Conservation (phyloP, 2,888 invertebrate genomes). For the Teleiodes luculella region DNA sequence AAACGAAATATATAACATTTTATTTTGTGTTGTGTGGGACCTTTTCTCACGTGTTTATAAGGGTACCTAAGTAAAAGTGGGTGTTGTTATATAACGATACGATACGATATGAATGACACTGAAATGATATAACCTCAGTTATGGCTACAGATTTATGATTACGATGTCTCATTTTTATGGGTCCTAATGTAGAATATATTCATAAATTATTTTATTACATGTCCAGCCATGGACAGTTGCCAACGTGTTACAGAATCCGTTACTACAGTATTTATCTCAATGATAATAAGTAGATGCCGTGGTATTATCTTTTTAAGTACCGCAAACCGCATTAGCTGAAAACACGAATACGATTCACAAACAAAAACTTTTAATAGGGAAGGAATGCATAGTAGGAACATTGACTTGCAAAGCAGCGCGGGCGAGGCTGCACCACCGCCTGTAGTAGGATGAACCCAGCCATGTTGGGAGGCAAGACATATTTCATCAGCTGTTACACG, state of each 20-base stretch:
- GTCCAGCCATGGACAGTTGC: too few relatives aligned
- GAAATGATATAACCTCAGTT: constrained; percentile 26
- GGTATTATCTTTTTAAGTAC: too few relatives aligned
- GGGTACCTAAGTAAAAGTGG: too few relatives aligned
- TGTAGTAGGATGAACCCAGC: neutral
- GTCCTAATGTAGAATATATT: neutral
- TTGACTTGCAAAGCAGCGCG: constrained; percentile 54
- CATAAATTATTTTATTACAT: too few relatives aligned
- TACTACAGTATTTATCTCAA: too few relatives aligned
- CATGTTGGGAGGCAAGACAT: constrained; percentile 1
- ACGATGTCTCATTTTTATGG: neutral
- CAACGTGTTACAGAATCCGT: too few relatives aligned
- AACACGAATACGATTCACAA: constrained; percentile 16
- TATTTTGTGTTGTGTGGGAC: too few relatives aligned
- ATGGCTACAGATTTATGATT: neutral
- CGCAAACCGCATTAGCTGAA: neutral
- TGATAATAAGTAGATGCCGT: too few relatives aligned
- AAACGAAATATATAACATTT: too few relatives aligned
- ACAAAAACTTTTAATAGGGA: constrained; percentile 21
- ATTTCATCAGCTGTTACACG: constrained; percentile 1
- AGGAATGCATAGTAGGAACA: constrained; percentile 35
- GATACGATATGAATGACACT: too few relatives aligned
- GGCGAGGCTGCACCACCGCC: constrained; percentile 6
- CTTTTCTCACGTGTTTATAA: too few relatives aligned
- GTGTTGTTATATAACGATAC: too few relatives aligned